Evolutionary conservation across 2,113 vertebrate species (phyloP).

Genomic region (Pavo muticus): DNA sequence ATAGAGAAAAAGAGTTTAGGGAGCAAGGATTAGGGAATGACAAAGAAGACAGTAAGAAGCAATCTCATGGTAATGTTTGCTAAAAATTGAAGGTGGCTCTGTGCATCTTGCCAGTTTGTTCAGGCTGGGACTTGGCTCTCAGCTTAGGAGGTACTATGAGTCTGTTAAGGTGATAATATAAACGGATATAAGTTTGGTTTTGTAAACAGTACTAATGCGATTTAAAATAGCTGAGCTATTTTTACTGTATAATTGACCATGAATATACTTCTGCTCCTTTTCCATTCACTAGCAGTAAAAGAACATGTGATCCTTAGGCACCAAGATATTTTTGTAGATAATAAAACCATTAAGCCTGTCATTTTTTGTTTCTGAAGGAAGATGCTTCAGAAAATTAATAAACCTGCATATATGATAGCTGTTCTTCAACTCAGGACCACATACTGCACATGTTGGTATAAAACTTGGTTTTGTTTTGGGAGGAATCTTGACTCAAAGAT

Average conservation of each 20-base stretch:
- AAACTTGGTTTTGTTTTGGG: not conserved
- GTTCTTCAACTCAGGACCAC: not conserved
- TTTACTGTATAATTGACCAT: conserved; percentile 39
- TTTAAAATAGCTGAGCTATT: conserved; percentile 31
- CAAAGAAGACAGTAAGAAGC: not conserved
- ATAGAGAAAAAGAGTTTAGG: not conserved
- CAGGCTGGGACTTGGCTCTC: not conserved
- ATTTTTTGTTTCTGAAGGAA: not conserved
- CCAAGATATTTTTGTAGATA: not conserved
- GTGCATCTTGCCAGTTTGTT: not conserved
- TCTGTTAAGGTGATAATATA: not conserved
- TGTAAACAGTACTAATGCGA: not conserved
- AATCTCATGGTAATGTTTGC: not conserved
- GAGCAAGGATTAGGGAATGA: not conserved
- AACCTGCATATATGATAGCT: not conserved
- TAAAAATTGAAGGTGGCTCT: conserved; percentile 19
- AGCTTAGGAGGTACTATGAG: not conserved
- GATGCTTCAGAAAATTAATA: not conserved
- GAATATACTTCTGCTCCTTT: not conserved
- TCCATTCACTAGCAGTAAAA: not conserved
- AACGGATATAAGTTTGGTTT: conserved; percentile 17
- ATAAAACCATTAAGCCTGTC: not conserved
- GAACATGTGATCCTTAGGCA: not conserved
- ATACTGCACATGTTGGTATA: not conserved
- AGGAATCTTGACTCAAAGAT: not conserved